Evolutionary conservation across 2,888 invertebrate species (phyloP).

Genomic region (Silvanus unidentatus): DNA sequence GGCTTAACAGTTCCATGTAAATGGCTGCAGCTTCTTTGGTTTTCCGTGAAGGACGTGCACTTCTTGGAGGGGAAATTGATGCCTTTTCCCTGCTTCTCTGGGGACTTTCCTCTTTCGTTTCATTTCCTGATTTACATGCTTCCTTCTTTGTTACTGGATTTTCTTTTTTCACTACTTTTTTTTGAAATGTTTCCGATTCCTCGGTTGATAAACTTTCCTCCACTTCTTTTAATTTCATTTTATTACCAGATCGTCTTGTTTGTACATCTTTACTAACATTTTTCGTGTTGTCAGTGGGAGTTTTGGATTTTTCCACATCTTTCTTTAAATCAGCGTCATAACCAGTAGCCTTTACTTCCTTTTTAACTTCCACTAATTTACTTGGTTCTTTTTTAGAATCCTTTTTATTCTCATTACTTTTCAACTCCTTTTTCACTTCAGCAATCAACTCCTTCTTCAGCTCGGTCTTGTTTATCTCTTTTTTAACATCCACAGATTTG

Average conservation of each 20-base stretch:
- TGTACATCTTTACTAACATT: conserved; percentile 9
- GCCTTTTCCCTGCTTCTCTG: conserved; percentile 3
- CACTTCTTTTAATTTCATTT: conserved; percentile 9
- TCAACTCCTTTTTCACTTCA: conserved; percentile 28
- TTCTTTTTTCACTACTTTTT: conserved; percentile 8
- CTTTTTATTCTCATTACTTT: conserved; percentile 33
- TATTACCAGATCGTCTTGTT: background rate
- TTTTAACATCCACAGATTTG: conserved; percentile 20
- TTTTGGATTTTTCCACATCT: conserved; percentile 5
- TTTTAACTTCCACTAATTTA: conserved; percentile 25
- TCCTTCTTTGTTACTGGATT: conserved; percentile 3
- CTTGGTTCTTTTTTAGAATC: conserved; percentile 18
- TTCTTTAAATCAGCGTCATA: conserved; percentile 11
- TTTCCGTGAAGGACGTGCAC: conserved; percentile 56
- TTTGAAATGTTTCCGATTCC: conserved; percentile 7
- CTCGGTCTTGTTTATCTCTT: conserved; percentile 18
- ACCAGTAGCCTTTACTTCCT: conserved; percentile 15
- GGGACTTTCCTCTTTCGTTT: conserved; percentile 17
- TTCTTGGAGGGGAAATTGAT: conserved; percentile 10
- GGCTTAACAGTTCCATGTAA: conserved; percentile 67
- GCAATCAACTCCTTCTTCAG: conserved; percentile 20
- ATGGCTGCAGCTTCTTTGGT: conserved; percentile 71
- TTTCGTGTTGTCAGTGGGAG: conserved; percentile 7
- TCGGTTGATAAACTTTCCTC: conserved; percentile 11
- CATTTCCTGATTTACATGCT: conserved; percentile 20